A percentile compares a stretch with the other conserved stretches of the same genome.
Evolutionary conservation across 1,140 invertebrate genomes (phyloP).

Genomic region (Druon quercuslanigerum): DNA sequence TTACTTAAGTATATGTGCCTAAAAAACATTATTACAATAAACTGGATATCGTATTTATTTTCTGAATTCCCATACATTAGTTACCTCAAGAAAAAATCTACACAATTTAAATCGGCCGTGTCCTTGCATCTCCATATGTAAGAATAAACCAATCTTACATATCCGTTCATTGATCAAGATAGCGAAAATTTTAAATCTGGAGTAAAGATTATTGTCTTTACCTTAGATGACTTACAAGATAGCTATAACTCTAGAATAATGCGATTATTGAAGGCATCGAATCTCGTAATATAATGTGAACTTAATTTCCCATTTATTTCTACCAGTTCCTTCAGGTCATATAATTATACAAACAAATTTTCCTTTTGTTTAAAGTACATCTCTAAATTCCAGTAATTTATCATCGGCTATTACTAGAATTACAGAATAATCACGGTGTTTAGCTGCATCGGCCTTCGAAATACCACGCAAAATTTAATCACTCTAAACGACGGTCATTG

Average conservation of each 20-base stretch:
- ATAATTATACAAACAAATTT: conserved; percentile 29
- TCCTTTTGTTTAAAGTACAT: conserved; percentile 10
- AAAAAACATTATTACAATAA: no score
- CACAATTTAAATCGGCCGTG: no score
- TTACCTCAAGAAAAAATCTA: no score
- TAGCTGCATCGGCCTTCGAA: conserved; percentile 18
- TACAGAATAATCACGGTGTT: conserved; percentile 16
- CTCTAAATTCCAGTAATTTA: conserved; percentile 1
- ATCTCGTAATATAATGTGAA: conserved; percentile 8
- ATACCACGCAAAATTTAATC: conserved; percentile 19
- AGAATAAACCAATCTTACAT: no score
- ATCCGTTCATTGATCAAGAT: no score
- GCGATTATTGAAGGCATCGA: background rate
- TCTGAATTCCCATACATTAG: no score
- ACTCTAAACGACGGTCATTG: conserved; percentile 27
- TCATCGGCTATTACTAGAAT: conserved; percentile 26
- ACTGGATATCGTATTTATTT: no score
- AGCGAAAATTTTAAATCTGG: no score
- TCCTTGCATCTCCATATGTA: no score
- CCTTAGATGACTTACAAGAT: no score
- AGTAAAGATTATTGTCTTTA: no score
- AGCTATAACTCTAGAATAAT: background rate
- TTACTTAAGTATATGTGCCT: no score
- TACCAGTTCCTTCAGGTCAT: conserved; percentile 18
- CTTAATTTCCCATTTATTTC: conserved; percentile 5